Conservation (phyloP, 2,888 invertebrate genomes). For the Ryuthela nishihirai region DNA sequence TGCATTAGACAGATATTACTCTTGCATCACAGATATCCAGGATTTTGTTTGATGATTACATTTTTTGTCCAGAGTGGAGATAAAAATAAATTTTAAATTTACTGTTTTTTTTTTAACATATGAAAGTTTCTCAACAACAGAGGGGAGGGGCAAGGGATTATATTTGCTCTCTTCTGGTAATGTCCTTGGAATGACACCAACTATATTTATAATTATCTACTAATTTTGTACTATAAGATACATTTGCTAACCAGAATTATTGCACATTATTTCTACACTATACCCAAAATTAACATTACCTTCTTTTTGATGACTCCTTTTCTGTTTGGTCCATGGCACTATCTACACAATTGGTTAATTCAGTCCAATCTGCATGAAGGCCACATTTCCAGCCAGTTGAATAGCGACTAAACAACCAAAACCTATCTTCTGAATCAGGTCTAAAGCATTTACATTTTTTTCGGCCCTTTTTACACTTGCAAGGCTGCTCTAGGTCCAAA, state of each 20-base stretch:
- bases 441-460: constrained; percentile 47
- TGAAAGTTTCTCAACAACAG: too few species aligned
- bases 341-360: constrained; percentile 88
- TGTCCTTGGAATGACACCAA: too few species aligned
- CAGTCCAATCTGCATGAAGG: constrained; percentile 97
- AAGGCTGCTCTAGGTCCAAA: constrained; percentile 85
- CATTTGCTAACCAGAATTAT: neutral
- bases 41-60: too few species aligned
- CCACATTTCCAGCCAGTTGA: constrained; percentile 99
- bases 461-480: constrained; percentile 51
- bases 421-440: constrained; percentile 62
- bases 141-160: too few species aligned
- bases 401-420: constrained; percentile 96
- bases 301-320: constrained; percentile 54
- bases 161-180: too few species aligned
- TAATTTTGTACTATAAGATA: neutral
- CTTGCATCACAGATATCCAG: too few species aligned
- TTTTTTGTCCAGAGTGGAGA: too few species aligned
- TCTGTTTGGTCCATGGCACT: constrained; percentile 87
- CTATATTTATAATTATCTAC: neutral
- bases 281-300: constrained; percentile 10
- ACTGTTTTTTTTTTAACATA: too few species aligned
- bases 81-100: too few species aligned
- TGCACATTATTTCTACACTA: neutral
- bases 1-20: too few species aligned